Conservation (phyloP, 2,888 invertebrate genomes). For the Hemithea aestivaria region DNA sequence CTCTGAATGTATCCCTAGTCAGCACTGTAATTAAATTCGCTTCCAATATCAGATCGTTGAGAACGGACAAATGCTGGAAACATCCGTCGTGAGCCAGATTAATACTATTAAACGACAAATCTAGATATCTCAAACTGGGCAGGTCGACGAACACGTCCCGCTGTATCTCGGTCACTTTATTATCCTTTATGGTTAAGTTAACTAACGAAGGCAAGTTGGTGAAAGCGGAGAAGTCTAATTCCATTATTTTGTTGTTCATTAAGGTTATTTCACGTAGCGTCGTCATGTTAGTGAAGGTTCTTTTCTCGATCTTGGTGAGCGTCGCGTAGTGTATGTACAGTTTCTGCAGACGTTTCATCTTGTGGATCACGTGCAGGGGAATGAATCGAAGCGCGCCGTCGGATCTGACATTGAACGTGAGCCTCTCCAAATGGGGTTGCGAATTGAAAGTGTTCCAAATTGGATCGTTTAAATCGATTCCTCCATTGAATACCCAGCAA, state of each 20-base stretch:
- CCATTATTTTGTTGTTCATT: constrained; percentile 84
- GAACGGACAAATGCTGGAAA: constrained; percentile 84
- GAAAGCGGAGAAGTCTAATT: constrained; percentile 84
- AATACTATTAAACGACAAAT: constrained; percentile 92
- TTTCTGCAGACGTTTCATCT: constrained; percentile 82
- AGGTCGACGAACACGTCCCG: constrained; percentile 87
- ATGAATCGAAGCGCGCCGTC: constrained; percentile 84
- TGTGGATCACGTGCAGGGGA: constrained; percentile 83
- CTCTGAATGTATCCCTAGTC: constrained; percentile 87
- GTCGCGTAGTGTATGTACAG: constrained; percentile 86
- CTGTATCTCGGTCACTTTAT: constrained; percentile 86
- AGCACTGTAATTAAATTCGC: constrained; percentile 86
- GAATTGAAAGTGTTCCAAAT: constrained; percentile 86
- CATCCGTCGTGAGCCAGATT: constrained; percentile 92
- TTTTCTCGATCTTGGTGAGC: constrained; percentile 83
- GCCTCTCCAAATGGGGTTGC: constrained; percentile 82
- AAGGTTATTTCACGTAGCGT: constrained; percentile 84
- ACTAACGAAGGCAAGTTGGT: constrained; percentile 85
- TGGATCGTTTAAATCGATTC: constrained; percentile 82
- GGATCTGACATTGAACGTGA: constrained; percentile 85
- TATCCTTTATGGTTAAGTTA: constrained; percentile 86
- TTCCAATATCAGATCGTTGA: constrained; percentile 89
- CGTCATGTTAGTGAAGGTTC: constrained; percentile 87
- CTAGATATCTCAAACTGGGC: constrained; percentile 85
- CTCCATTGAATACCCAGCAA: constrained; percentile 87